Evolutionary conservation across 2,797 vertebrate species (phyloP).

Genomic region (Leptatherina wallacei): DNA sequence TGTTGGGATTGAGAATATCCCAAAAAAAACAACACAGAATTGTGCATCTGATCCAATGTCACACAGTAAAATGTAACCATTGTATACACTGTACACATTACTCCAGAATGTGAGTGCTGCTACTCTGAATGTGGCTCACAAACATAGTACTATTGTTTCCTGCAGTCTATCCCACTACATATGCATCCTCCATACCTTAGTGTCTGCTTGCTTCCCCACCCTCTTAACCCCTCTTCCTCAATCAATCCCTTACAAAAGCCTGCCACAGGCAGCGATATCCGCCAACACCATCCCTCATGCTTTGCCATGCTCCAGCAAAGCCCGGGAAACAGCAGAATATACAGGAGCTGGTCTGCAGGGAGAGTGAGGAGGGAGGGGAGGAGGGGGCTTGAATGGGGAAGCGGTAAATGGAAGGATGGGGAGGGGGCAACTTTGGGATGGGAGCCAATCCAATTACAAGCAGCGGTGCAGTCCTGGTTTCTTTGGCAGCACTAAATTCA

Average conservation of each 20-base stretch:
- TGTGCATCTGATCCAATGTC: neutral
- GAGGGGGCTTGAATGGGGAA: conserved; percentile 64
- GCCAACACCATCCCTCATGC: conserved; percentile 57
- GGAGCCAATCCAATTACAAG: conserved; percentile 90
- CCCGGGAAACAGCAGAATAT: conserved; percentile 77
- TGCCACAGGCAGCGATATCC: conserved; percentile 48
- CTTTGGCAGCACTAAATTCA: conserved; percentile 82
- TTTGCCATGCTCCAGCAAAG: conserved; percentile 73
- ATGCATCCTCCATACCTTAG: conserved; percentile 51
- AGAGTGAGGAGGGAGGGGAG: conserved; percentile 43
- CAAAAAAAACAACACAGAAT: conserved; percentile 12
- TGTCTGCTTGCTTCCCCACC: conserved; percentile 39
- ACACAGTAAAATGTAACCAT: conserved; percentile 14
- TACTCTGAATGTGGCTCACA: conserved; percentile 13
- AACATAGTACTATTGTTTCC: conserved; percentile 40
- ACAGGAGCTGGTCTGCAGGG: conserved; percentile 67
- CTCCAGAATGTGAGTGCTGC: neutral
- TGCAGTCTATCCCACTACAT: conserved; percentile 24
- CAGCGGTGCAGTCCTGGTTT: conserved; percentile 82
- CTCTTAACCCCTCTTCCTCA: conserved; percentile 68
- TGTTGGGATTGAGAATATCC: neutral
- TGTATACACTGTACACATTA: conserved; percentile 14
- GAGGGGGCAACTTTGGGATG: conserved; percentile 79
- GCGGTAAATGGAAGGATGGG: conserved; percentile 49
- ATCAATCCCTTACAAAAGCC: conserved; percentile 64